Conservation (phyloP, 1,140 invertebrate genomes). For the Caerostris darwini region DNA sequence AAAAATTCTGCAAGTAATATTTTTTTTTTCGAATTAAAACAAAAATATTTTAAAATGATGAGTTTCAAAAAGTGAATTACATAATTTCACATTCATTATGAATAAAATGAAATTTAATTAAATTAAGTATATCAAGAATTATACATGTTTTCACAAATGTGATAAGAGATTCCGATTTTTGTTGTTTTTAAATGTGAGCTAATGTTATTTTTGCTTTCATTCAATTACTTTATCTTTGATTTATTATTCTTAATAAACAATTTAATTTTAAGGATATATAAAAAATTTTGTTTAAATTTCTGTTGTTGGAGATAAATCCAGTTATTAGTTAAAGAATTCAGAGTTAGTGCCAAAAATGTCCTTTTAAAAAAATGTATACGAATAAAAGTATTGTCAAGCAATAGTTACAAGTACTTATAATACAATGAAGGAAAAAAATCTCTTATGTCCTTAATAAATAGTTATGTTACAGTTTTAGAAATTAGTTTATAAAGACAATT, state of each 20-base stretch:
- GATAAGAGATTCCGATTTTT: background rate
- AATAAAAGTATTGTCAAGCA: constrained; percentile 7
- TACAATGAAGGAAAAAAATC: background rate
- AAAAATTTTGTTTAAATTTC: background rate
- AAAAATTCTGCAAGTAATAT: constrained; percentile 16
- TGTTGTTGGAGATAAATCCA: background rate
- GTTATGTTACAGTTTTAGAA: background rate
- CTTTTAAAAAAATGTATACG: constrained; percentile 30
- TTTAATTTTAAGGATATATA: background rate
- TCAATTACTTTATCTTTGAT: background rate
- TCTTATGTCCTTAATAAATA: background rate
- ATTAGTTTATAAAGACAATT: background rate
- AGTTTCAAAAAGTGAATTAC: background rate
- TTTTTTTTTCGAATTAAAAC: constrained; percentile 25
- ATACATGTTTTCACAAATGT: background rate
- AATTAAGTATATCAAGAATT: background rate
- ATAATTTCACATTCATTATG: background rate
- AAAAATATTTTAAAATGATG: background rate
- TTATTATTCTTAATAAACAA: too few relatives aligned
- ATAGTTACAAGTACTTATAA: background rate
- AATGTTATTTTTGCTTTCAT: background rate
- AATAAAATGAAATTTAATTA: background rate
- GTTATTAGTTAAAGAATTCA: constrained; percentile 26
- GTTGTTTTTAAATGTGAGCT: background rate
- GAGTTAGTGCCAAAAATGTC: constrained; percentile 53